These are phyloP conservation scores for Xenus cinereus DNA, from an alignment of 2,113 vertebrate genomes.

Conservation along the genomic window DNA sequence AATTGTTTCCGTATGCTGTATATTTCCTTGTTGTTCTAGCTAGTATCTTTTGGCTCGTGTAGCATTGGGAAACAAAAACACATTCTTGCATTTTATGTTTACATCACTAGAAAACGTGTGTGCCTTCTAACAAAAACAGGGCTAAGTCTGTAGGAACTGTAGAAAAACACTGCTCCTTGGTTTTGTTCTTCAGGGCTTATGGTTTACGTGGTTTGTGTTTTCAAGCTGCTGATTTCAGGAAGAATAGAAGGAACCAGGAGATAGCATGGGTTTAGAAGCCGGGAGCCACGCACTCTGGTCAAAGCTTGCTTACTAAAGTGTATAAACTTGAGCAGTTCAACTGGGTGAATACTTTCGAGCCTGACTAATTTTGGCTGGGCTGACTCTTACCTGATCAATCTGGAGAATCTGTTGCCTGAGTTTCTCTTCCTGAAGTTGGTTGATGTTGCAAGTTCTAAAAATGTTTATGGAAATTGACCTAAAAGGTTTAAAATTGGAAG, in stretches of 20 bases:
- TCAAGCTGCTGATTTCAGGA: background rate
- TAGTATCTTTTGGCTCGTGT: background rate
- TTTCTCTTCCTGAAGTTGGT: background rate
- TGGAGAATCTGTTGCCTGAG: background rate
- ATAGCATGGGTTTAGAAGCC: background rate
- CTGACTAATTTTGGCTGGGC: background rate
- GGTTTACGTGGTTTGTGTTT: background rate
- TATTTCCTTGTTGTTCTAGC: background rate
- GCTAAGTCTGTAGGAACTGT: background rate
- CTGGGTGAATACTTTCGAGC: background rate
- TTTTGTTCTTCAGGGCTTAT: background rate
- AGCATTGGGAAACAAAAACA: background rate
- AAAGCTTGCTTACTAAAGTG: background rate
- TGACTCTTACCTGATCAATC: background rate
- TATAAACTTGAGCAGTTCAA: background rate
- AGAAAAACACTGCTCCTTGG: background rate
- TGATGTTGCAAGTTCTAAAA: background rate
- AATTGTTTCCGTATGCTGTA: background rate
- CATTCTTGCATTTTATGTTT: background rate
- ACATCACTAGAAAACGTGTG: background rate
- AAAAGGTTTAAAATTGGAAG: background rate
- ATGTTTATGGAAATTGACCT: background rate
- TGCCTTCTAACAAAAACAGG: background rate
- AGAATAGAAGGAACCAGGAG: background rate
- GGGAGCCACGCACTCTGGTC: background rate